Evolutionary conservation across 2,888 invertebrate species (phyloP), one percentile per base, ranked within the genome.

Genomic region (Octonoba sinensis): DNA sequence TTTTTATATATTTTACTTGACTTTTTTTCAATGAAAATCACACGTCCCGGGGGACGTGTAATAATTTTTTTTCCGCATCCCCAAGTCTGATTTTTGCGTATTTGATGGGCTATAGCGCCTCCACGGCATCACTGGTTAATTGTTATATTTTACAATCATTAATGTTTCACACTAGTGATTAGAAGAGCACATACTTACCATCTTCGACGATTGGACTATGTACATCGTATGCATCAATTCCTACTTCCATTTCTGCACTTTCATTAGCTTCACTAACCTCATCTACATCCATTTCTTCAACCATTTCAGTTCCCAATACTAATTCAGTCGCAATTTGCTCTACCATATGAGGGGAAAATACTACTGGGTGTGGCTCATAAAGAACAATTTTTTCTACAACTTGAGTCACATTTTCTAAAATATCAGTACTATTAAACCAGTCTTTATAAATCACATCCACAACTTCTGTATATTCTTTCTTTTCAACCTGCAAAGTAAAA

Each of bases 341-440:
- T 18, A 84, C 85, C 59, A 77, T 83, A 46, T 83, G 64, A 70
- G 79, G 84, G 47, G 73, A 85, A 78, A 69, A 76, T 46, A 62
- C 70, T 12, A 73, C 75, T 57, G 75, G 73, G 36, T 36, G 36
- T 8, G 36, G 36, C 46, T 83, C 83, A n/a, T 70, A 71, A 44
- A 74, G 67, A 6, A 79, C 65, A 13, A 85, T 62, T 13, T 44
- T 54, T 12, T 74, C 51, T 2, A 85, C 67, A 44, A 57, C 18
- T 36, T 74, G 70, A 13, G 67, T 56, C n/a, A 85, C 54, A 69
- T 85, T 85, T 20, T 82, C 56, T 16, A 85, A 62, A 56, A 84
- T 87, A 81, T 86, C 86, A 64, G 86, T 86, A 13, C 87, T 86
- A 11, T 87, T 86, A 85, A 88, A 89, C 89, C 89, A 89, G 27